A percentile compares a stretch with the other conserved stretches of the same genome.
Evolutionary conservation across 1,140 invertebrate species (phyloP).

Genomic region (Nymphalis io): DNA sequence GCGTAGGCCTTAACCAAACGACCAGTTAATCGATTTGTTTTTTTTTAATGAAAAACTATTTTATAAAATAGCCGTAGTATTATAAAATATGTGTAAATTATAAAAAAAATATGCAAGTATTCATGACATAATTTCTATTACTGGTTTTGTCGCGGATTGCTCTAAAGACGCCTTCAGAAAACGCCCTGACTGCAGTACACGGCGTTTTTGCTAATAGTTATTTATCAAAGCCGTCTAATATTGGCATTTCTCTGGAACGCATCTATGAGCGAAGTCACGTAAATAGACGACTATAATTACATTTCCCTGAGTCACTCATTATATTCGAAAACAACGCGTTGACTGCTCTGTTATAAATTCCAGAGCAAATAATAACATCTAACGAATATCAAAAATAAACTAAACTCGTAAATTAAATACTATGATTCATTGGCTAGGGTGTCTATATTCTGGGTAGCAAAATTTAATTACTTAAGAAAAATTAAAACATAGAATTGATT

Average conservation of each 20-base stretch:
- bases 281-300: slow-evolving; percentile 35
- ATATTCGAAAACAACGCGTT: slow-evolving; percentile 26
- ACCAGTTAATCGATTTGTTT: too few relatives aligned
- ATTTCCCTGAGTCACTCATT: slow-evolving; percentile 31
- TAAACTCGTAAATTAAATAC: slow-evolving; percentile 21
- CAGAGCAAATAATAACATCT: slow-evolving; percentile 38
- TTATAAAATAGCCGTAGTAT: too few relatives aligned
- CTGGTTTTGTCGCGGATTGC: too few relatives aligned
- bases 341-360: slow-evolving; percentile 38
- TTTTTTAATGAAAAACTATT: too few relatives aligned
- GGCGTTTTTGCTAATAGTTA: neutral
- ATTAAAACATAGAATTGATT: too few relatives aligned
- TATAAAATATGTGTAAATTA: too few relatives aligned
- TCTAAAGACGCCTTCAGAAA: too few relatives aligned
- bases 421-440: slow-evolving; percentile 22
- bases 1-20: too few relatives aligned
- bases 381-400: slow-evolving; percentile 35
- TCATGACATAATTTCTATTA: too few relatives aligned
- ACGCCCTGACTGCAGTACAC: neutral
- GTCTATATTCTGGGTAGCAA: neutral
- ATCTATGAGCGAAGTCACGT: slow-evolving; percentile 17
- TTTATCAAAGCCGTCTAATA: neutral
- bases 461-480: too few relatives aligned
- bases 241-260: slow-evolving; percentile 12
- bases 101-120: too few relatives aligned